phyloP scores from a whole-genome alignment of 2,888 invertebrate genomes.

The Erebia palarica region DNA sequence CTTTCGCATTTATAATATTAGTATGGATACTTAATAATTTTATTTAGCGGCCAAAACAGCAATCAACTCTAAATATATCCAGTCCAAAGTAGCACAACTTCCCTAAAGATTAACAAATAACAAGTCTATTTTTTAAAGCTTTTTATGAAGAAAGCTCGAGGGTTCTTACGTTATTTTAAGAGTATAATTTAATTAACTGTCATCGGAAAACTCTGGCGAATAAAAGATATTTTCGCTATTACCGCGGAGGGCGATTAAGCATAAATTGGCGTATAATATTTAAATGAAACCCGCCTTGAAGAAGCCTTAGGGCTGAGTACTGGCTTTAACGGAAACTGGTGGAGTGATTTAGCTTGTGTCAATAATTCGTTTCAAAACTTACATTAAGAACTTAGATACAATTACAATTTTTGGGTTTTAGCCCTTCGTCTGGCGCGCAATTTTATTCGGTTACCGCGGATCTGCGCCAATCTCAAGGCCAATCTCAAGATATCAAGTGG shows the following conservation, averaged over 20 bases:
- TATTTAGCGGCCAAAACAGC: neutral
- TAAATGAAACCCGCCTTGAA: conserved; percentile 30
- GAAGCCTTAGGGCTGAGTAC: conserved; percentile 15
- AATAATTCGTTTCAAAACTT: neutral
- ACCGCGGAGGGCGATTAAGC: conserved; percentile 29
- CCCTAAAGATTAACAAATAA: neutral
- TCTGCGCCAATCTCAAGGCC: too few species aligned
- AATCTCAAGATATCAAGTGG: too few species aligned
- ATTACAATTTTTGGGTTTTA: too few species aligned
- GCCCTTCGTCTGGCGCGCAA: too few species aligned
- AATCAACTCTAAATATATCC: neutral
- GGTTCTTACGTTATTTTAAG: conserved; percentile 21
- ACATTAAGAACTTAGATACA: too few species aligned
- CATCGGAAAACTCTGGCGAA: conserved; percentile 23
- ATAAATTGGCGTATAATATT: conserved; percentile 38
- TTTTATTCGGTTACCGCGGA: too few species aligned
- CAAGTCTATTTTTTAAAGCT: neutral
- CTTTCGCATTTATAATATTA: too few species aligned
- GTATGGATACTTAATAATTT: too few species aligned
- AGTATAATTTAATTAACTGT: conserved; percentile 34
- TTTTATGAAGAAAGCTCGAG: conserved; percentile 1
- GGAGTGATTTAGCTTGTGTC: neutral
- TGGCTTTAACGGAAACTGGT: neutral
- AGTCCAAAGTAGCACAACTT: neutral
- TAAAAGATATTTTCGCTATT: conserved; percentile 27